Conservation (phyloP, 2,888 invertebrate species). For the Limnephilus rhombicus region DNA sequence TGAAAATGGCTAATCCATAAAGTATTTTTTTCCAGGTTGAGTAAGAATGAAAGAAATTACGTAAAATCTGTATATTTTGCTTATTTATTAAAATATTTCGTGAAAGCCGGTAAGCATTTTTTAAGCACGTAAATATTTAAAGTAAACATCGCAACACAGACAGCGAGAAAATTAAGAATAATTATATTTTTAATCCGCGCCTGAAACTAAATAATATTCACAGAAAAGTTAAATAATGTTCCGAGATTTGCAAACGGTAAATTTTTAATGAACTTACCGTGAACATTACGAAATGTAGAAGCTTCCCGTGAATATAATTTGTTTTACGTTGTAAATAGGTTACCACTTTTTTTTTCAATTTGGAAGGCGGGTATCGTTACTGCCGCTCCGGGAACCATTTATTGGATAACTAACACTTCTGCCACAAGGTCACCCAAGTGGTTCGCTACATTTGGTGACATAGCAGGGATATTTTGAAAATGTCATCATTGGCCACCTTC, state of each 20-base stretch:
- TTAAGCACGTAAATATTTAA: background rate
- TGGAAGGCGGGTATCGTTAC: no score
- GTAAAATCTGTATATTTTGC: background rate
- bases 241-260: background rate
- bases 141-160: background rate
- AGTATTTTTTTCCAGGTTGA: background rate
- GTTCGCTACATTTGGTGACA: no score
- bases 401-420: no score
- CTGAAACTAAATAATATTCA: background rate
- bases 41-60: background rate
- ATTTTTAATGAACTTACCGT: background rate
- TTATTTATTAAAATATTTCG: background rate
- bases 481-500: no score
- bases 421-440: no score
- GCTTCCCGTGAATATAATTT: background rate
- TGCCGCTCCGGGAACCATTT: no score
- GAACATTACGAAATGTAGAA: background rate
- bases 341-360: background rate
- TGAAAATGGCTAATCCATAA: no score
- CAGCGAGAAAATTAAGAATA: background rate
- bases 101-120: background rate
- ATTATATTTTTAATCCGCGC: background rate
- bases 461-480: no score
- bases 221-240: background rate
- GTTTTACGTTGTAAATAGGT: background rate